Evolutionary conservation across 2,113 vertebrate species (phyloP).

Genomic region (Struthidea cinerea): DNA sequence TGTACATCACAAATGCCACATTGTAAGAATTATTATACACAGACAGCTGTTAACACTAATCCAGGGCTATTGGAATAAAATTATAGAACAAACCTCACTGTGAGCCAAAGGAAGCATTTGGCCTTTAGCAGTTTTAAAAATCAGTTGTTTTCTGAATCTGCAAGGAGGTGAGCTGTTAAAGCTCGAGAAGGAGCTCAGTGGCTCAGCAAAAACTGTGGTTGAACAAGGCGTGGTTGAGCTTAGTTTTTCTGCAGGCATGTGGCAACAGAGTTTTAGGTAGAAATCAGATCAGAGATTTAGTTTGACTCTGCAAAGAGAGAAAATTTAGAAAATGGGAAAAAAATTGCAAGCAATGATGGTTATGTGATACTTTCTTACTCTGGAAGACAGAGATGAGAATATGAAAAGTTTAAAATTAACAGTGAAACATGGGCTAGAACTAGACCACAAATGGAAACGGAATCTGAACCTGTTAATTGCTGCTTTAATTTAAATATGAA

Average conservation of each 20-base stretch:
- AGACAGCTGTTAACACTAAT: background rate
- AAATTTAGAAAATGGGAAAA: background rate
- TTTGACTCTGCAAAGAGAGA: background rate
- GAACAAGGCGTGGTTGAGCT: background rate
- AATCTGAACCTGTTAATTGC: background rate
- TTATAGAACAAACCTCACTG: background rate
- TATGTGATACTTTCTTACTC: background rate
- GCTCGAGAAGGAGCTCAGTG: background rate
- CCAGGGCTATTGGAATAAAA: background rate
- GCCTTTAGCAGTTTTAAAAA: background rate
- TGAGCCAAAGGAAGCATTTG: background rate
- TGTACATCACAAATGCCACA: background rate
- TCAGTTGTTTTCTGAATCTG: background rate
- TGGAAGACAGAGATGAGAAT: background rate
- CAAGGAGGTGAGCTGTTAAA: background rate
- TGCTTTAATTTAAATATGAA: background rate
- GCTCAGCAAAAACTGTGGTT: background rate
- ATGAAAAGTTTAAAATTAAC: background rate
- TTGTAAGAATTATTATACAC: background rate
- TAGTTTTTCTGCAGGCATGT: background rate
- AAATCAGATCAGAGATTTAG: background rate
- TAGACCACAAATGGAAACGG: background rate
- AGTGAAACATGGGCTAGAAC: background rate
- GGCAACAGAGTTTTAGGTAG: background rate
- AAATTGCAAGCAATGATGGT: background rate